phyloP scores from a whole-genome alignment of 2,888 invertebrate species.

The Cephus nigrinus region DNA sequence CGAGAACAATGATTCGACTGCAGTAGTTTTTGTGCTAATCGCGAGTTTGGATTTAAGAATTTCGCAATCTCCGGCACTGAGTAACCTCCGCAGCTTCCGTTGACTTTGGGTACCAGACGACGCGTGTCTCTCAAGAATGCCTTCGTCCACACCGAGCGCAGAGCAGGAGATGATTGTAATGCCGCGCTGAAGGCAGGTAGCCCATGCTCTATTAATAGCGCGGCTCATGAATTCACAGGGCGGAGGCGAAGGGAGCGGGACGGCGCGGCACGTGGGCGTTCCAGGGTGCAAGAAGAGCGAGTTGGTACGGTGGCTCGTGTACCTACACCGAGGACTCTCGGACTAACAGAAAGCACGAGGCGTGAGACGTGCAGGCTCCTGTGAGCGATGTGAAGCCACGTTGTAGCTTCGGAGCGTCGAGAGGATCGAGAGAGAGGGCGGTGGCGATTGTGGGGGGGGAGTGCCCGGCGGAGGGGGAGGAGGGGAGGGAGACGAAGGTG shows the following conservation, averaged over 20 bases:
- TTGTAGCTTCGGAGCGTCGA: background rate
- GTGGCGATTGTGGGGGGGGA: background rate
- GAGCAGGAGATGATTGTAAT: background rate
- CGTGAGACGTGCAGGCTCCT: background rate
- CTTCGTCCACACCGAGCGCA: background rate
- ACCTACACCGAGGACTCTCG: background rate
- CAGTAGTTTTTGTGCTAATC: background rate
- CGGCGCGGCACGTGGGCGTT: slow-evolving; percentile 42
- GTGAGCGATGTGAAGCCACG: background rate
- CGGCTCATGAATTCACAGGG: slow-evolving; percentile 10
- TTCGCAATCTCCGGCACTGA: too few species aligned
- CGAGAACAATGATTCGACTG: background rate
- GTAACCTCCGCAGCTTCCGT: background rate
- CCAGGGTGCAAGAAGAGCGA: slow-evolving; percentile 20
- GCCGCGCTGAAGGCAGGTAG: background rate
- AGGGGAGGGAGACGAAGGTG: background rate
- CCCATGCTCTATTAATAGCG: slow-evolving; percentile 17
- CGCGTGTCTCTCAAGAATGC: background rate
- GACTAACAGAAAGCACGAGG: background rate
- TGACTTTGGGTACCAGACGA: background rate
- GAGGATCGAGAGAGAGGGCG: slow-evolving; percentile 6
- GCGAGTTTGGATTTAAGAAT: too few species aligned
- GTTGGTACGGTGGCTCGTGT: background rate
- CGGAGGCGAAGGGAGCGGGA: background rate
- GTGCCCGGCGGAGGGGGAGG: background rate